These are phyloP conservation scores for Bruchidius siliquastri DNA, from an alignment of 2,888 invertebrate genomes.

Conservation along the genomic window DNA sequence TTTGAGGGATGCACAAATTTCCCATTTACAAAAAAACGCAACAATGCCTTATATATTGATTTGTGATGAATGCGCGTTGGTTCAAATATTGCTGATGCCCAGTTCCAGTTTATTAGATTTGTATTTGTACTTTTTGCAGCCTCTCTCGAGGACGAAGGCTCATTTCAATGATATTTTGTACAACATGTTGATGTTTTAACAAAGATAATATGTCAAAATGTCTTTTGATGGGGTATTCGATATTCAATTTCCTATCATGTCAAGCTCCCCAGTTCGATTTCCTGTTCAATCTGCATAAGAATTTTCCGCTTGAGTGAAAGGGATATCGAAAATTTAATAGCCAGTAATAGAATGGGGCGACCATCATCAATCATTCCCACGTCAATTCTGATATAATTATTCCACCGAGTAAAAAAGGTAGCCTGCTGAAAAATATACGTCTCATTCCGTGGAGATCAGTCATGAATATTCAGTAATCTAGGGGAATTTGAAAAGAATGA, in stretches of 20 bases:
- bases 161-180: no score
- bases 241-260: neutral
- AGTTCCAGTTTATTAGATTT: no score
- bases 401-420: neutral
- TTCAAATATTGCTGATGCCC: no score
- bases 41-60: no score
- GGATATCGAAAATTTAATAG: neutral
- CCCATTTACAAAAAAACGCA: no score
- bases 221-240: no score
- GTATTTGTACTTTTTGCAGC: no score
- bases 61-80: no score
- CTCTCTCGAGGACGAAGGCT: no score
- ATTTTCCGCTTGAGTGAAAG: neutral
- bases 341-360: neutral
- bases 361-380: neutral
- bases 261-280: neutral
- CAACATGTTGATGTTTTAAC: no score
- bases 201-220: no score
- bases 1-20: no score
- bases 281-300: neutral
- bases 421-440: neutral
- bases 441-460: neutral
- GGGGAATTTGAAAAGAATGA: neutral
- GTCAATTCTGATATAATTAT: neutral
- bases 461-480: neutral